Conservation (phyloP, 2,888 invertebrate genomes). For the Alloscopus bannaensis region DNA sequence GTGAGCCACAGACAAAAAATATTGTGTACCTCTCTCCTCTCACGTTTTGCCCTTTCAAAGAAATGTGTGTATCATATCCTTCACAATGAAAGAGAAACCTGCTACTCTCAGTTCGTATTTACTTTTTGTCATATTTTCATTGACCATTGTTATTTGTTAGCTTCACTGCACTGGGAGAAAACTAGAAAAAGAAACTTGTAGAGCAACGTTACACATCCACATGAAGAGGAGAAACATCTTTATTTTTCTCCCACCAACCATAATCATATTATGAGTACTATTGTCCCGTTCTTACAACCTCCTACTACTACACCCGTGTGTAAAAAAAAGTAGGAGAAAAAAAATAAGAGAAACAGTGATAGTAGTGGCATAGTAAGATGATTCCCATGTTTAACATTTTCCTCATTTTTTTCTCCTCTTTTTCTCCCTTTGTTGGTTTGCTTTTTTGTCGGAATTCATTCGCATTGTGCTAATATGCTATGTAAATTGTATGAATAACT, state of each 20-base stretch:
- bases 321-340: not conserved
- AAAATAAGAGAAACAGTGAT: not conserved
- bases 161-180: no score
- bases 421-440: not conserved
- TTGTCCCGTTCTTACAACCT: no score
- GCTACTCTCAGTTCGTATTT: slow-evolving; percentile 9
- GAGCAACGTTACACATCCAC: no score
- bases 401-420: not conserved
- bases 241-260: not conserved
- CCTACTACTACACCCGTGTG: not conserved
- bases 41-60: slow-evolving; percentile 4
- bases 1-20: no score
- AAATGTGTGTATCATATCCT: not conserved
- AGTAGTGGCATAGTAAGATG: not conserved
- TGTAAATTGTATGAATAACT: slow-evolving; percentile 18
- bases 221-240: slow-evolving; percentile 3
- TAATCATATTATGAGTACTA: not conserved
- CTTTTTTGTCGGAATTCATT: not conserved
- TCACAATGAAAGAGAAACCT: not conserved
- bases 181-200: not conserved
- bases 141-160: slow-evolving; percentile 11
- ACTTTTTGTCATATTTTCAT: slow-evolving; percentile 11
- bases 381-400: slow-evolving; percentile 17
- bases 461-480: slow-evolving; percentile 9
- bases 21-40: slow-evolving; percentile 9